Evolutionary conservation across 2,888 invertebrate genomes (phyloP), one percentile per base, ranked within the genome.

Genomic region (Masnerella sp.): DNA sequence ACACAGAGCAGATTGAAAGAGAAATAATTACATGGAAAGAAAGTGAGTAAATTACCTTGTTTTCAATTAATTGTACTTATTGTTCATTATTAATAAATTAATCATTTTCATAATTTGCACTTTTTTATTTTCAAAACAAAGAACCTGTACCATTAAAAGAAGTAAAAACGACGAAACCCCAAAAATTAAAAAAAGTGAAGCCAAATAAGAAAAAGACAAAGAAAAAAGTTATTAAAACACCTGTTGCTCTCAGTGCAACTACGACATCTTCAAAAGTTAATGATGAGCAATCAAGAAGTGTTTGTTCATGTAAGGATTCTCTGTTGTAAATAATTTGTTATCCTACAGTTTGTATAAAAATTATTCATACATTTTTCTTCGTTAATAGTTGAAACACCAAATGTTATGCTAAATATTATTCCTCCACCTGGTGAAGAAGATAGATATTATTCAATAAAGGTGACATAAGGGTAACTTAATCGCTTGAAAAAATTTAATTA

Each of bases 1-100:
- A 91, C 45, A 93, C 93, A 79, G 93, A 92, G 83, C 87, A 93
- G 3, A 89, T 93, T n/a, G 93, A 95, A 80, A 93, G 93, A 82
- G 94, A 94, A 85, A 91, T 94, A 65, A 90, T 92, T 1, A 90
- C 91, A 22, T 89, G 91, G 77, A 93, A 94, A 88, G 91, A 93
- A 90, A 92, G 94, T 94, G 88, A 90, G 90, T 9, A 40, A 36
- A 36, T 8, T 34, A n/a, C n/a, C n/a, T n/a, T n/a, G n/a, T n/a
- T n/a, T n/a, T n/a, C n/a, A n/a, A n/a, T n/a, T n/a, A n/a, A n/a
- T n/a, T n/a, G n/a, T n/a, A n/a, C n/a, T n/a, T n/a, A n/a, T n/a
- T n/a, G n/a, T n/a, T n/a, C n/a, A n/a, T n/a, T n/a, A n/a, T n/a
- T 9, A 18, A 40, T 17, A 40, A 15, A 17, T 14, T 14, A 15